These are phyloP conservation scores for Spea bombifrons DNA, from an alignment of 2,113 vertebrate genomes.

Conservation along the genomic window DNA sequence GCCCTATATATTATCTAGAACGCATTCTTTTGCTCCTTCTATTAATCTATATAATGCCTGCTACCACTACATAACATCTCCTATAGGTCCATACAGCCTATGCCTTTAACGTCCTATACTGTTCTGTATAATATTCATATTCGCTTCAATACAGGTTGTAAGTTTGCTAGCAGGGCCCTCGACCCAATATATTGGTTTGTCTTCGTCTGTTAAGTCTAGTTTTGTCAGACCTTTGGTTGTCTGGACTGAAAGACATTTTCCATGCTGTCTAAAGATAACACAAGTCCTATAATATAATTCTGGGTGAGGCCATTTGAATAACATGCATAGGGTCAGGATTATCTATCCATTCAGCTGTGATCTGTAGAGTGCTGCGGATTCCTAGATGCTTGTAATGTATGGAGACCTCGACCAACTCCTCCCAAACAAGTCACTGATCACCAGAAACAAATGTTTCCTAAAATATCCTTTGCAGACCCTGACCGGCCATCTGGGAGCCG, in stretches of 20 bases:
- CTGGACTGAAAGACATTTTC: not conserved
- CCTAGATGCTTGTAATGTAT: not conserved
- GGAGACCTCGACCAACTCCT: not conserved
- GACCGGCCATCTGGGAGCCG: too few relatives aligned
- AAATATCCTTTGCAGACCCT: too few relatives aligned
- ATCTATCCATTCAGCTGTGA: not conserved
- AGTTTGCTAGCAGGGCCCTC: too few relatives aligned
- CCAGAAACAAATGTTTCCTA: too few relatives aligned
- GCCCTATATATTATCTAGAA: not conserved
- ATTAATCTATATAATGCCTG: not conserved
- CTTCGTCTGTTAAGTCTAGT: too few relatives aligned
- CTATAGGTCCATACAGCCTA: not conserved
- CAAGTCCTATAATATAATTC: too few relatives aligned
- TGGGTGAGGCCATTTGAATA: too few relatives aligned
- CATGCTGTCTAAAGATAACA: too few relatives aligned
- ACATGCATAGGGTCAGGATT: too few relatives aligned
- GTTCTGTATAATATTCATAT: too few relatives aligned
- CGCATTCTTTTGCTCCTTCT: not conserved
- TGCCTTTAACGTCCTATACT: too few relatives aligned
- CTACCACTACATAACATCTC: not conserved
- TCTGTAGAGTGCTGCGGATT: not conserved
- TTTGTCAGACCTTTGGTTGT: not conserved
- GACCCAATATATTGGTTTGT: not conserved
- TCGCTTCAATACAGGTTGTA: too few relatives aligned
- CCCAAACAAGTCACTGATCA: not conserved